phyloP scores from a whole-genome alignment of 2,888 invertebrate genomes.

The Nomada flava region DNA sequence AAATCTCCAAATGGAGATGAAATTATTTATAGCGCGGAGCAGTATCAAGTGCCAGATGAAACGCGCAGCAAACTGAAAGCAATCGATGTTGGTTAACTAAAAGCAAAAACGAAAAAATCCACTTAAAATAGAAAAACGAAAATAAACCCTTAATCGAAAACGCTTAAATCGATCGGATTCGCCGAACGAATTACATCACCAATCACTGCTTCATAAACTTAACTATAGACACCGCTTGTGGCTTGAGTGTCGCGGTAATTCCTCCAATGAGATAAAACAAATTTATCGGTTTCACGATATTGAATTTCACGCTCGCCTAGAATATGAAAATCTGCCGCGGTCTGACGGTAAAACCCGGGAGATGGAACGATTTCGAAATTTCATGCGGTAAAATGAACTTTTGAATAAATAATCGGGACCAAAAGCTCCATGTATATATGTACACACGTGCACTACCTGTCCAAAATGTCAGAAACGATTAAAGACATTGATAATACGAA shows the following conservation, averaged over 20 bases:
- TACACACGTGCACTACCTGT: neutral
- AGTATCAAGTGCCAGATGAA: neutral
- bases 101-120: neutral
- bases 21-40: neutral
- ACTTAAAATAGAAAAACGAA: neutral
- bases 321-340: neutral
- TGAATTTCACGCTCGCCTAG: neutral
- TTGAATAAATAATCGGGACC: neutral
- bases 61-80: neutral
- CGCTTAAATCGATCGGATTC: neutral
- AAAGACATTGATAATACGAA: neutral
- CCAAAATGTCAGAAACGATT: no score
- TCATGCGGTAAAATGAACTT: neutral
- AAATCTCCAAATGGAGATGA: neutral
- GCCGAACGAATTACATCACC: slow-evolving; percentile 4
- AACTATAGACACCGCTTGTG: no score
- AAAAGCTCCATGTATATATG: neutral
- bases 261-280: neutral
- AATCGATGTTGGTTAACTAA: neutral
- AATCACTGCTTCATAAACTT: no score
- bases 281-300: neutral
- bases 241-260: no score
- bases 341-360: neutral
- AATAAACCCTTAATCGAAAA: neutral
- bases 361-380: neutral